Evolutionary conservation across 2,113 vertebrate genomes (phyloP), one percentile per base, ranked within the genome.

Genomic region (Phalacrocorax carbo): DNA sequence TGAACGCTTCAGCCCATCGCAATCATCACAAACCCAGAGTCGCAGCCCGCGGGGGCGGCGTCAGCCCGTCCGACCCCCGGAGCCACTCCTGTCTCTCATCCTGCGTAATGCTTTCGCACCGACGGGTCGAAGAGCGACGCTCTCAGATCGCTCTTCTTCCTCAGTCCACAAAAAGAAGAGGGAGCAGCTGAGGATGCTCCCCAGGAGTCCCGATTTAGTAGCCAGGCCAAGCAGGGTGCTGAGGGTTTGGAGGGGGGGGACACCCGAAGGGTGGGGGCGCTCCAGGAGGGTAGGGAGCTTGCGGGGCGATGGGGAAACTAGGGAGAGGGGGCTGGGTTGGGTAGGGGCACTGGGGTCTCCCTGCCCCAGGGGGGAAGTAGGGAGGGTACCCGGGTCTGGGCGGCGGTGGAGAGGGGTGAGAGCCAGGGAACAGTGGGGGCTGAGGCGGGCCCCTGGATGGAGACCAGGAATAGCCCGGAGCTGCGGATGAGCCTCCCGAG

Each of bases 181-280:
- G 89, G 88, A 62, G 32, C 48, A 40, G 54, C 46, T 26, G 32
- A 65, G 46, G 90, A 44, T 0, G 2, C 61, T 65, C 62, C 64
- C 48, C 34, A 1, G 36, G 44, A 77, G 16, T 14, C 21, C 42
- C 0, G 15, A n/a, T 89, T 88, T 97, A 98, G 84, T 98, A 98
- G 26, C 98, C 95, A 20, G 97, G 96, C 98, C 98, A 98, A 82
- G 93, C 5, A 9, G 97, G 97, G 79, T 96, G 98, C 68, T 38
- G 98, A 34, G 98, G 97, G 4, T 97, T 97, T 1, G 97, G 96
- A 66, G 89, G 89, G 0, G 95, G 96, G 1, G 97, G 90, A 76
- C 97, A 99, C 55, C 98, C 98, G 20, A 98, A 98, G 29, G 98
- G 82, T 5, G 79, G 93, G 3, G 90, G 48, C 0, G 97, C 93